Evolutionary conservation across 2,113 vertebrate species (phyloP).

Genomic region (Gobius niger): DNA sequence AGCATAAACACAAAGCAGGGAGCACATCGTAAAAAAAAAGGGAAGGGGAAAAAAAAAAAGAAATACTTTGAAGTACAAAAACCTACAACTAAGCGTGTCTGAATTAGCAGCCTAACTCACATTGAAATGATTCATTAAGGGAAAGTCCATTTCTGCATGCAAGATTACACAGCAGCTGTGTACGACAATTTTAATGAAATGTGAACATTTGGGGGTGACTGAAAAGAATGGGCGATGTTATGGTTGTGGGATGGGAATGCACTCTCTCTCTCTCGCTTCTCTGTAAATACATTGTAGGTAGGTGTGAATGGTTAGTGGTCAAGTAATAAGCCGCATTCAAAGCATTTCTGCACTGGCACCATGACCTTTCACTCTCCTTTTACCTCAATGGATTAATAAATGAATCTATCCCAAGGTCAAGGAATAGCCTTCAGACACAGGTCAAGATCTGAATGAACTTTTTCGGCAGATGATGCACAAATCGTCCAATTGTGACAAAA

Average conservation of each 20-base stretch:
- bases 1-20: background rate
- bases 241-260: background rate
- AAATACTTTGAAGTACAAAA: conserved; percentile 9
- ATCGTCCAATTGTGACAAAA: background rate
- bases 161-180: background rate
- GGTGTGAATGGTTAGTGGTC: background rate
- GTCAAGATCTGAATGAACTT: background rate
- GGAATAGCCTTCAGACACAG: background rate
- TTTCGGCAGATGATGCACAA: background rate
- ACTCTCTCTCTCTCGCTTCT: no score
- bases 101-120: background rate
- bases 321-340: background rate
- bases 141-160: conserved; percentile 7
- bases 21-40: background rate
- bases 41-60: background rate
- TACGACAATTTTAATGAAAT: conserved; percentile 8
- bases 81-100: conserved; percentile 3
- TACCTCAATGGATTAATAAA: background rate
- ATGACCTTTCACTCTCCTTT: background rate
- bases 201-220: background rate
- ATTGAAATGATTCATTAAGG: conserved; percentile 7
- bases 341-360: background rate
- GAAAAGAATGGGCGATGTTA: background rate
- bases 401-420: background rate
- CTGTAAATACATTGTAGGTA: background rate